Evolutionary conservation across 2,888 invertebrate genomes (phyloP).

Genomic region (Phyllotreta striolata): DNA sequence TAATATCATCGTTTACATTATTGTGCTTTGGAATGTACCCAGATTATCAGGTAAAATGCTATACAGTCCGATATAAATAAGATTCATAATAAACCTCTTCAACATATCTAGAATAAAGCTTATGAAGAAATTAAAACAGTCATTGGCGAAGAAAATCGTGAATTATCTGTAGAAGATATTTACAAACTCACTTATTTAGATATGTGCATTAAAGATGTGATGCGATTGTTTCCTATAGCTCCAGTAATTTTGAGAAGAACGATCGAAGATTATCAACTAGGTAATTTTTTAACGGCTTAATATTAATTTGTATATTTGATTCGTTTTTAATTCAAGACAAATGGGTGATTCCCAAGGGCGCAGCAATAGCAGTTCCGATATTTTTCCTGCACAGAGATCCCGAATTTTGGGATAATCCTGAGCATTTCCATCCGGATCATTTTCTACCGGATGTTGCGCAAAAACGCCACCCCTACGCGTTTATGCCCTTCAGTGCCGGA

Average conservation of each 20-base stretch:
- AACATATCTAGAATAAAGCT: slow-evolving; percentile 44
- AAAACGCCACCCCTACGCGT: slow-evolving; percentile 50
- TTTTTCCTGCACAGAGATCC: slow-evolving; percentile 51
- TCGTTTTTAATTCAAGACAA: slow-evolving; percentile 33
- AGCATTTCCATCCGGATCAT: slow-evolving; percentile 56
- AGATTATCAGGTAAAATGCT: slow-evolving; percentile 50
- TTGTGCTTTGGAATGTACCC: slow-evolving; percentile 55
- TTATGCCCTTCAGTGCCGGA: slow-evolving; percentile 55
- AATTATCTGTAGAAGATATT: slow-evolving; percentile 46
- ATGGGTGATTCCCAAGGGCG: slow-evolving; percentile 47
- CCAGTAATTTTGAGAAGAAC: slow-evolving; percentile 51
- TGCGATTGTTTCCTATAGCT: slow-evolving; percentile 53
- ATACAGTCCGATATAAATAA: neutral
- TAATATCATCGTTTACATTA: slow-evolving; percentile 44
- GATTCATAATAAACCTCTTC: too few relatives aligned
- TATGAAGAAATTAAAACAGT: slow-evolving; percentile 48
- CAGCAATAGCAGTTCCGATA: slow-evolving; percentile 49
- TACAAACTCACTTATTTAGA: slow-evolving; percentile 49
- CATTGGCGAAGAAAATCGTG: slow-evolving; percentile 44
- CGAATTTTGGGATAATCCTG: slow-evolving; percentile 51
- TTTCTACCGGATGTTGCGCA: slow-evolving; percentile 51
- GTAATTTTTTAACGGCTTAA: slow-evolving; percentile 29
- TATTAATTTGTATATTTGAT: too few relatives aligned
- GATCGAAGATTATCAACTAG: slow-evolving; percentile 48
- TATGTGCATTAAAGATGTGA: slow-evolving; percentile 53